Evolutionary conservation across 2,888 invertebrate species (phyloP).

Genomic region (Spodoptera exigua): DNA sequence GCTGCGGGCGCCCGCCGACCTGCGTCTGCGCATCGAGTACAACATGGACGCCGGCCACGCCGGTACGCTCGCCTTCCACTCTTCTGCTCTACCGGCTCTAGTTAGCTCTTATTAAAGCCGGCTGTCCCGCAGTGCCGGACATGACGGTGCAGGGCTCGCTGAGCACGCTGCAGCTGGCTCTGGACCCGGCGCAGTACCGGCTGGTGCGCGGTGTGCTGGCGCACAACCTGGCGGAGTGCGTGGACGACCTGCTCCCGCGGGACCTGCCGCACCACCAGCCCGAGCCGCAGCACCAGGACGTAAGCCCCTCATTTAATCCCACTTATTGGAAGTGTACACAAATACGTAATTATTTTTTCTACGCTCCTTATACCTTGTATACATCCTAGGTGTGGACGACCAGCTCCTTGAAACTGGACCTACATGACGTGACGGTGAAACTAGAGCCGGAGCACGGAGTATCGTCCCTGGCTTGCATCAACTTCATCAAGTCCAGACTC

Average conservation of each 20-base stretch:
- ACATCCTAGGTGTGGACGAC: slow-evolving; percentile 91
- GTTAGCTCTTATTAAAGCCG: background rate
- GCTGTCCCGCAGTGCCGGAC: slow-evolving; percentile 91
- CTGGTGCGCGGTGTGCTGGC: slow-evolving; percentile 95
- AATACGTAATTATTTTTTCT: background rate
- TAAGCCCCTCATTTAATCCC: slow-evolving; percentile 24
- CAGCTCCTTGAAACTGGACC: slow-evolving; percentile 94
- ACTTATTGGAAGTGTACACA: background rate
- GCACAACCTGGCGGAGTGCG: slow-evolving; percentile 96
- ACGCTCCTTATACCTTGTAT: slow-evolving; percentile 14
- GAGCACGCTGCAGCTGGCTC: slow-evolving; percentile 94
- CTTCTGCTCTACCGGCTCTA: background rate
- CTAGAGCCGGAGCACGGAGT: slow-evolving; percentile 89
- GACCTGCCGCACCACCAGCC: slow-evolving; percentile 24
- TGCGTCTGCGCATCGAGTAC: slow-evolving; percentile 94
- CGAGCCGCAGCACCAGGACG: slow-evolving; percentile 24
- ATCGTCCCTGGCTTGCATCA: slow-evolving; percentile 93
- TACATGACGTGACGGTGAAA: slow-evolving; percentile 95
- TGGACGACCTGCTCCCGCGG: slow-evolving; percentile 67
- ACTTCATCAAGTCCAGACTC: slow-evolving; percentile 96
- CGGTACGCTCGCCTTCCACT: slow-evolving; percentile 64
- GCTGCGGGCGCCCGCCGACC: slow-evolving; percentile 94
- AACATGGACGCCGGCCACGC: slow-evolving; percentile 92
- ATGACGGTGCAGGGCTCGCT: slow-evolving; percentile 95
- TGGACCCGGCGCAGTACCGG: slow-evolving; percentile 96